These are phyloP conservation scores for Anguilla anguilla DNA, from an alignment of 2,797 vertebrate species.

Conservation along the genomic window DNA sequence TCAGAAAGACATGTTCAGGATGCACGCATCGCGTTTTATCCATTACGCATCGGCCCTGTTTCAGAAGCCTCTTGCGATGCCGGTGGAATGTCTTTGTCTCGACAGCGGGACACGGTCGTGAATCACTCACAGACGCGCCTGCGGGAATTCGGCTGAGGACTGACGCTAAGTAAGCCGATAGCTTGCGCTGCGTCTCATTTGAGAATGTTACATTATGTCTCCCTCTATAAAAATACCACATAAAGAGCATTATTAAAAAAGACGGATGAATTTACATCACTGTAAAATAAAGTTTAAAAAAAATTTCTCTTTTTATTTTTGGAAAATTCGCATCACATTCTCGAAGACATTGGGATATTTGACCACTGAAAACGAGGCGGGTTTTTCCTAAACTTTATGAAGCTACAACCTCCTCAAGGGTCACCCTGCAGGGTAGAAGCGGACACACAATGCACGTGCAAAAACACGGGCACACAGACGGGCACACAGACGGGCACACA, in stretches of 20 bases:
- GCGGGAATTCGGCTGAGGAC: neutral
- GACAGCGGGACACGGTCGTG: neutral
- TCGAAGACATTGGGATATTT: too few species aligned
- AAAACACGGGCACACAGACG: too few species aligned
- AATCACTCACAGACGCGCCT: neutral
- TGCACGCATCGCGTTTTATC: neutral
- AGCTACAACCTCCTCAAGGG: neutral
- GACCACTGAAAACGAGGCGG: too few species aligned
- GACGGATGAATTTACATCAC: too few species aligned
- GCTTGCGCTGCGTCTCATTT: neutral
- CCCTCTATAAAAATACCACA: neutral
- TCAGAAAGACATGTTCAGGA: neutral
- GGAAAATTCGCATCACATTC: too few species aligned
- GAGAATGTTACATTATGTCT: neutral
- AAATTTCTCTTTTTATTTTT: too few species aligned
- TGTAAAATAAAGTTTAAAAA: too few species aligned
- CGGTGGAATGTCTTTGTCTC: neutral
- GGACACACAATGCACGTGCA: too few species aligned
- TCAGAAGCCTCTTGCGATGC: neutral
- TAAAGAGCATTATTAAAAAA: too few species aligned
- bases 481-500: neutral
- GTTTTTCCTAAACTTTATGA: neutral
- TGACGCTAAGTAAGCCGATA: neutral
- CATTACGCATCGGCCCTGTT: neutral
- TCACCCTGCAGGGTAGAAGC: too few species aligned